A percentile compares a stretch with the other conserved stretches of the same genome.
phyloP scores from a whole-genome alignment of 2,113 vertebrate species.

The Seriola dumerili region DNA sequence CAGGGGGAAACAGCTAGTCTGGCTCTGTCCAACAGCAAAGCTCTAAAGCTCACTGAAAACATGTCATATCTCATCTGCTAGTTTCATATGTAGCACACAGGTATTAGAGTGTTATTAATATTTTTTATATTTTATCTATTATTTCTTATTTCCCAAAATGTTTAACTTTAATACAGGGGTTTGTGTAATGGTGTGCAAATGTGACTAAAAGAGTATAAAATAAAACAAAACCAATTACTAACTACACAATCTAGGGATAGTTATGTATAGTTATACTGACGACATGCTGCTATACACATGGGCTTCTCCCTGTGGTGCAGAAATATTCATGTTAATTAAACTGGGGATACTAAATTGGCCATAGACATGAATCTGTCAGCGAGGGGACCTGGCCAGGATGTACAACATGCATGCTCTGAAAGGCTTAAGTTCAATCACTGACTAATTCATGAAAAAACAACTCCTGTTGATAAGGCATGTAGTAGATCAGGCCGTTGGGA shows the following conservation, averaged over 20 bases:
- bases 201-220: neutral
- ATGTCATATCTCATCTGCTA: neutral
- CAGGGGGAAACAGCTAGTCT: too few relatives aligned
- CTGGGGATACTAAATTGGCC: neutral
- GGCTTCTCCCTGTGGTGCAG: neutral
- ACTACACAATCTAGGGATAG: neutral
- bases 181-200: neutral
- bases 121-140: neutral
- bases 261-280: neutral
- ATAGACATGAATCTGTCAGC: neutral
- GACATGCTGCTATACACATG: neutral
- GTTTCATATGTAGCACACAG: neutral
- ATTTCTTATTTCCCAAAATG: neutral
- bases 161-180: neutral
- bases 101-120: neutral
- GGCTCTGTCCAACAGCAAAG: too few relatives aligned
- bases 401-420: neutral
- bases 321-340: neutral
- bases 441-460: neutral
- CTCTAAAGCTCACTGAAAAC: neutral
- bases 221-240: neutral
- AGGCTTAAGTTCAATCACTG: neutral
- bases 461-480: neutral
- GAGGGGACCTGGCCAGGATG: neutral
- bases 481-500: neutral